Evolutionary conservation across 2,113 vertebrate species (phyloP), one percentile per base, ranked within the genome.

Genomic region (Phasianus colchicus): DNA sequence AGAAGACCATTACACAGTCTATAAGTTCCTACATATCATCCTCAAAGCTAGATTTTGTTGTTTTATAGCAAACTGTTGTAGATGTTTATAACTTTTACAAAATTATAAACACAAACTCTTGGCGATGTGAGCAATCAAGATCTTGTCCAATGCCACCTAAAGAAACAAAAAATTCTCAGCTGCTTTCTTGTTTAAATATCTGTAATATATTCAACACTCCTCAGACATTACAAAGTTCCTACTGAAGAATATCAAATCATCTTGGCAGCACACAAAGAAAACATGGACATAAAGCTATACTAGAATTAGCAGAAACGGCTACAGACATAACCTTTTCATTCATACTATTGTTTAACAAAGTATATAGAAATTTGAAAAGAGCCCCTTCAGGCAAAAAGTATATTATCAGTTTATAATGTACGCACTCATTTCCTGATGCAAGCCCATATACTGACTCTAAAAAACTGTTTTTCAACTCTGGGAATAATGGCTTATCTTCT

Each of bases 141-240:
- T 52, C 42, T 87, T 94, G 57, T 77, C n/a, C 74, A 87, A 6
- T 16, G 7, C 10, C 79, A 70, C 8, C 3, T 29, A 63, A 73
- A 93, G 43, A n/a, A 86, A 64, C 7, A 42, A 78, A 65, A 58
- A 71, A 82, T 42, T 14, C 80, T 3, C 58, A 72, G 0, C 13
- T 50, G 48, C 48, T 50, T 50, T 50, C 21, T 50, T 50, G 10
- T 40, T 60, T 65, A 75, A 66, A 47, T 58, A 77, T 38, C 63
- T 83, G 21, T 38, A 57, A 74, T 77, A 30, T 10, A 67, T 58
- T 42, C 20, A 67, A 50, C 5, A 47, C 22, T 70, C 34, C 19
- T 88, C 67, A 95, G 72, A 90, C 25, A 65, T 86, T 79, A 93
- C 22, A 69, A 91, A 90, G 78, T 74, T 76, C 72, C 85, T 78